Evolutionary conservation across 2,113 vertebrate species (phyloP), one percentile per base, ranked within the genome.

Genomic region (Puffinus mauretanicus): DNA sequence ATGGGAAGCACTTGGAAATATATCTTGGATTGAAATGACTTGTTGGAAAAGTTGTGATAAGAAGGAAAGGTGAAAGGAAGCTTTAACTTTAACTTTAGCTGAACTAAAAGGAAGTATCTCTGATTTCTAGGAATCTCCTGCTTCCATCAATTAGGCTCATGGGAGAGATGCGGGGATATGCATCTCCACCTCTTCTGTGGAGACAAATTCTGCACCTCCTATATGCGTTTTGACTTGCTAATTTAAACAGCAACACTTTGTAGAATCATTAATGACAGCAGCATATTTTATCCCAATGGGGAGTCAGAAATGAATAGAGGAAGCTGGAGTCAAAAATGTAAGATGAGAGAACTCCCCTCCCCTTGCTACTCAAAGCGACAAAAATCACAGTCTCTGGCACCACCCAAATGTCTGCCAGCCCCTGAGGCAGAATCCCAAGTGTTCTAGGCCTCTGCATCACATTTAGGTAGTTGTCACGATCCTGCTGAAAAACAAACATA

Each of bases 401-500:
- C 89, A 88, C 88, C 85, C 88, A 91, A 91, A 54, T 47, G 42
- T 82, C 70, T 91, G 73, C 70, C 82, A 89, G 38, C 38, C 81
- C 73, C 46, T 83, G n/a, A 69, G 58, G 65, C 65, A 94, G 77
- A 87, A 75, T 71, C 79, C 77, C 84, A 78, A 95, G 67, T 38
- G 34, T 34, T 94, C 81, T 91, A 89, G 61, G 72, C 36, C 76
- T 90, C 85, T 85, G 76, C 42, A 93, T 75, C 85, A 76, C 49
- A n/a, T 80, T 88, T 88, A 78, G 66, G 88, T n/a, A 70, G 61
- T 42, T 96, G 76, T 87, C 93, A 94, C 0, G 8, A 46, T 95
- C 96, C 96, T 94, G 95, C 92, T 94, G 84, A 54, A 93, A 97
- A 94, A 84, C 36, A 92, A 96, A 94, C 76, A 95, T 62, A 90